These are phyloP conservation scores for Sphaeramia orbicularis DNA, from an alignment of 2,797 vertebrate species.

Conservation along the genomic window DNA sequence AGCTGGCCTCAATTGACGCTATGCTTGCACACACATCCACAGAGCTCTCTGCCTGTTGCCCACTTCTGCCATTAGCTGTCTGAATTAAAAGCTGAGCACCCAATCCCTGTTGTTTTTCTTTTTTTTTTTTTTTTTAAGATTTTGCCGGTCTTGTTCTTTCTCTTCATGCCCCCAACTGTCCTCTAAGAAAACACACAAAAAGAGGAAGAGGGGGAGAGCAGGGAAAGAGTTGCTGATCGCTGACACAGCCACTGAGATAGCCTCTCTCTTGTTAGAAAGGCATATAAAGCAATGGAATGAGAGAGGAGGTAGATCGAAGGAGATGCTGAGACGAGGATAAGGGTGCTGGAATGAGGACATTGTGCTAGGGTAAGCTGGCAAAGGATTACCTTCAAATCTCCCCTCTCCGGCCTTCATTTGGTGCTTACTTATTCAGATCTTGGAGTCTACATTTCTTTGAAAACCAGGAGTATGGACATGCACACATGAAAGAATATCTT, in stretches of 20 bases:
- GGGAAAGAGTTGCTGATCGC: slow-evolving; percentile 58
- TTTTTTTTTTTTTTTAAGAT: slow-evolving; percentile 63
- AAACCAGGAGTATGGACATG: slow-evolving; percentile 6
- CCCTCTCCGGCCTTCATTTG: slow-evolving; percentile 51
- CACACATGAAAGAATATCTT: neutral
- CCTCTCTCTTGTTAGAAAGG: slow-evolving; percentile 65
- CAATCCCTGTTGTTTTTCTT: slow-evolving; percentile 64
- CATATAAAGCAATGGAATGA: slow-evolving; percentile 66
- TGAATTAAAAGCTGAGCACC: slow-evolving; percentile 69
- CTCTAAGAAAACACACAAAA: slow-evolving; percentile 58
- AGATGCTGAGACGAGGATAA: slow-evolving; percentile 67
- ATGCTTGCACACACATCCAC: slow-evolving; percentile 33
- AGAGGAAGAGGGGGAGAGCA: slow-evolving; percentile 3
- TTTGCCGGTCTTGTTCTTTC: slow-evolving; percentile 74
- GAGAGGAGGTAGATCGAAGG: slow-evolving; percentile 49
- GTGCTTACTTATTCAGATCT: slow-evolving; percentile 64
- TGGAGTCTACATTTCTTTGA: slow-evolving; percentile 22
- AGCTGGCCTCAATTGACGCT: slow-evolving; percentile 62
- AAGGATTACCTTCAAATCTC: slow-evolving; percentile 74
- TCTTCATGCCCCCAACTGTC: slow-evolving; percentile 60
- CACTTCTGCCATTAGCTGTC: slow-evolving; percentile 73
- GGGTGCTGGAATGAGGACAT: slow-evolving; percentile 58
- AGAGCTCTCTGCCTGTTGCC: slow-evolving; percentile 52
- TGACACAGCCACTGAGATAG: slow-evolving; percentile 78
- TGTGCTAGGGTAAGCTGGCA: slow-evolving; percentile 76